Base-by-base conservation (phyloP, 2,797 vertebrate genomes). In the Muraenolepis orangiensis region DNA sequence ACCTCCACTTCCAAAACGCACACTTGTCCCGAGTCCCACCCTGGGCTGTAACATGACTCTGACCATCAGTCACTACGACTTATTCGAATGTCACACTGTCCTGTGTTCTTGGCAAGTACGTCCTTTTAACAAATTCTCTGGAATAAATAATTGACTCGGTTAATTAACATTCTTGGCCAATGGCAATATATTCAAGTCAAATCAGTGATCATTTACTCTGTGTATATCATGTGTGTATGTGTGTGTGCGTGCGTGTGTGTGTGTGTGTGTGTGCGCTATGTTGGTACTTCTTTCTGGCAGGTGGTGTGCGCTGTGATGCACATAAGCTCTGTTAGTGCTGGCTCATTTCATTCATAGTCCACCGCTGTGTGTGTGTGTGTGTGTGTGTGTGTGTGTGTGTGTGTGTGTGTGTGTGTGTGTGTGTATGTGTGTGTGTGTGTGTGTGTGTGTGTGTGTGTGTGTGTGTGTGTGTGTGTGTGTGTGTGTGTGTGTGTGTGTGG, bases 261-360 rank as follows among this genome's bases (percentile, higher is more conserved):
- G 68, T 64, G 69, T 66, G 57, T 38, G 51, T 61, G 51, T 61
- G 51, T 26, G 57, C 4, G n/a, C 7, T n/a, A 57, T 71, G 74
- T 23, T 36, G 26, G 69, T n/a, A n/a, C 77, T 69, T 71, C 78
- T 57, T 26, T 71, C 72, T 73, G 79, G 69, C 84, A 82, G 81
- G 86, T 77, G 79, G 75, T 40, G 68, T 84, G 72, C 78, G 72
- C 76, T 80, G 77, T 79, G 82, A 31, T 57, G 75, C 83, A 81
- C 84, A 82, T 81, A 82, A 83, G 84, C 73, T 81, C 26, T 66
- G 70, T 84, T 86, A 76, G 74, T 81, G 79, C 78, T 66, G 78
- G 12, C 79, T 85, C 82, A 83, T 89, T 85, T 84, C 80, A 74
- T 80, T 83, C 78, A 81, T 83, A 75, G 81, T 81, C 76, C 79